Conservation (phyloP, 2,888 invertebrate species). For the Cataglyphis livida region DNA sequence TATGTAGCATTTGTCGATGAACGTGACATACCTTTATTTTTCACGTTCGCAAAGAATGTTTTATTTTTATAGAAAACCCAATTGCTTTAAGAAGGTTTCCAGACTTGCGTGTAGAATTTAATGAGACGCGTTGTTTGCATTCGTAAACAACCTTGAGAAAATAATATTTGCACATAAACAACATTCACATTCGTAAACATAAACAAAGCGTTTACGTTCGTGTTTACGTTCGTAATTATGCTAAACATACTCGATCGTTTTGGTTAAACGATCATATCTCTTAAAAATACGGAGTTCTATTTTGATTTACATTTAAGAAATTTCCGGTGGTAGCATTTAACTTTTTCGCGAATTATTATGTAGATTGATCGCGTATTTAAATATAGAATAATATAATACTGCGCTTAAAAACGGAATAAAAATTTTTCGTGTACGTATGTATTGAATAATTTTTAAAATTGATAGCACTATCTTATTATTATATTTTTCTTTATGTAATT, state of each 20-base stretch:
- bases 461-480: background rate
- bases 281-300: slow-evolving; percentile 16
- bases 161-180: too few relatives aligned
- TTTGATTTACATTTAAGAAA: slow-evolving; percentile 24
- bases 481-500: background rate
- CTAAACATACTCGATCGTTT: background rate
- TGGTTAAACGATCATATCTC: background rate
- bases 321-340: slow-evolving; percentile 17
- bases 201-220: too few relatives aligned
- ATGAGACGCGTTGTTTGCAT: slow-evolving; percentile 33
- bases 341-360: slow-evolving; percentile 21
- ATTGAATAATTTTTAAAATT: background rate
- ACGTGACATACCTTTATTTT: slow-evolving; percentile 3
- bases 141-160: background rate
- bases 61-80: slow-evolving; percentile 4
- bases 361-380: background rate
- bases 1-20: background rate
- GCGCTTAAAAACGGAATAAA: background rate
- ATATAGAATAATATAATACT: too few relatives aligned
- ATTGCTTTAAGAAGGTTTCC: slow-evolving; percentile 37
- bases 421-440: background rate
- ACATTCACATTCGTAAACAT: too few relatives aligned
- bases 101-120: slow-evolving; percentile 40
- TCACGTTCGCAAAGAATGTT: background rate
- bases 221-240: slow-evolving; percentile 24